Conservation (phyloP, 2,113 vertebrate species). For the Mobula hypostoma region DNA sequence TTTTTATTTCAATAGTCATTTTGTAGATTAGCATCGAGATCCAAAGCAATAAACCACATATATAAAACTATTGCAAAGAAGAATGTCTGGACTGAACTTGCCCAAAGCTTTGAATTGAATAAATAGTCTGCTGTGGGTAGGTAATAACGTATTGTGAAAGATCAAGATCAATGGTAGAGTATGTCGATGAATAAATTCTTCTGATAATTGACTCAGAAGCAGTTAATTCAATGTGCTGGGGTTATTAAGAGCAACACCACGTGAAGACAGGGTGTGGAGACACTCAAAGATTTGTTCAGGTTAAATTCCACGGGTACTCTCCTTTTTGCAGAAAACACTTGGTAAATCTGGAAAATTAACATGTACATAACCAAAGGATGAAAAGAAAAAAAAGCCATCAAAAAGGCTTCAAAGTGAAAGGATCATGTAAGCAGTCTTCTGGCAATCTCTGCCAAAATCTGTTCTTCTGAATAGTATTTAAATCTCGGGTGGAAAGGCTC, state of each 20-base stretch:
- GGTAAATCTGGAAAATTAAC: background rate
- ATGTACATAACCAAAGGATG: background rate
- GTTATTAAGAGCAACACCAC: background rate
- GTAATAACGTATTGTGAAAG: background rate
- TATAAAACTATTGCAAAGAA: background rate
- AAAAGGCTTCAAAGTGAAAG: background rate
- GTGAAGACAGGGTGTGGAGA: background rate
- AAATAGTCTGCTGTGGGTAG: background rate
- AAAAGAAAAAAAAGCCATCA: background rate
- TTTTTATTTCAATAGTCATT: background rate
- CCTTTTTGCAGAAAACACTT: background rate
- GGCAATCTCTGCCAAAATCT: background rate
- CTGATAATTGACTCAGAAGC: background rate
- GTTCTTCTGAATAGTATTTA: background rate
- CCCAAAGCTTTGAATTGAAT: constrained; percentile 5
- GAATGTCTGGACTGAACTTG: background rate
- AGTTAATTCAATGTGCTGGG: background rate
- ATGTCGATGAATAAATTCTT: background rate
- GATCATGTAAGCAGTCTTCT: background rate
- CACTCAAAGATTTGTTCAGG: too few relatives aligned
- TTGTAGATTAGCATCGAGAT: background rate
- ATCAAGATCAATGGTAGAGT: background rate
- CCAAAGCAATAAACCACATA: background rate
- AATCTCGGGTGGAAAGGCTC: background rate
- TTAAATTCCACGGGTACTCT: background rate